phyloP scores from a whole-genome alignment of 2,888 invertebrate species.

The Panopea generosa region DNA sequence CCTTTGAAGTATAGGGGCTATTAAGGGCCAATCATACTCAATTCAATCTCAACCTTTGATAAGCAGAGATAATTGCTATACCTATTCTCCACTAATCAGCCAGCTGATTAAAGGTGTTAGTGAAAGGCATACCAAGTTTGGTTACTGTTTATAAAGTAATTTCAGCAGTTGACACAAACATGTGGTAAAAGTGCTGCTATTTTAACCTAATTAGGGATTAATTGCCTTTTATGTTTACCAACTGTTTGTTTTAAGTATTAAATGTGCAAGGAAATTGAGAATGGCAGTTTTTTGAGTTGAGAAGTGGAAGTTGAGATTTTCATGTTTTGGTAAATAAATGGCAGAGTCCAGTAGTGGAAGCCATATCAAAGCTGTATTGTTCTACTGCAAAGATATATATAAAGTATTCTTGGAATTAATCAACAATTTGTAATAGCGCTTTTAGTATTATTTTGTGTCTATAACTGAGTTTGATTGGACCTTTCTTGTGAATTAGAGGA shows the following conservation, averaged over 20 bases:
- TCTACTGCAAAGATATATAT: not conserved
- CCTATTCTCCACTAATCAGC: slow-evolving; percentile 35
- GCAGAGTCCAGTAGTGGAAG: slow-evolving; percentile 14
- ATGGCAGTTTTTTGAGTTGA: slow-evolving; percentile 50
- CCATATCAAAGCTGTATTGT: slow-evolving; percentile 25
- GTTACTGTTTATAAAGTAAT: slow-evolving; percentile 52
- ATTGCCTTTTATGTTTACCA: slow-evolving; percentile 21
- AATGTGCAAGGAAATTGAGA: slow-evolving; percentile 15
- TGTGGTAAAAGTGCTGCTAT: slow-evolving; percentile 29
- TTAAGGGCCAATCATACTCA: slow-evolving; percentile 49
- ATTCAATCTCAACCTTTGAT: slow-evolving; percentile 44
- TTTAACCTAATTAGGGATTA: slow-evolving; percentile 44
- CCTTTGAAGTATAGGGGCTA: slow-evolving; percentile 34
- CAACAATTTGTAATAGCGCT: not conserved
- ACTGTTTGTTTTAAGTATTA: slow-evolving; percentile 30
- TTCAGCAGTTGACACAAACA: slow-evolving; percentile 24
- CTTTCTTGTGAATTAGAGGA: no score
- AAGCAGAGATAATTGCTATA: slow-evolving; percentile 44
- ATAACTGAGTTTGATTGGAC: no score
- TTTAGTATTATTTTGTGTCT: no score
- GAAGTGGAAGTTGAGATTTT: slow-evolving; percentile 50
- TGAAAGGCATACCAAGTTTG: slow-evolving; percentile 25
- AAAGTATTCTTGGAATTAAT: not conserved
- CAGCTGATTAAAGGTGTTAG: slow-evolving; percentile 45
- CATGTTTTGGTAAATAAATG: slow-evolving; percentile 49